Base-by-base conservation (phyloP, 1,140 invertebrate genomes). In the Saccostrea cuccullata region DNA sequence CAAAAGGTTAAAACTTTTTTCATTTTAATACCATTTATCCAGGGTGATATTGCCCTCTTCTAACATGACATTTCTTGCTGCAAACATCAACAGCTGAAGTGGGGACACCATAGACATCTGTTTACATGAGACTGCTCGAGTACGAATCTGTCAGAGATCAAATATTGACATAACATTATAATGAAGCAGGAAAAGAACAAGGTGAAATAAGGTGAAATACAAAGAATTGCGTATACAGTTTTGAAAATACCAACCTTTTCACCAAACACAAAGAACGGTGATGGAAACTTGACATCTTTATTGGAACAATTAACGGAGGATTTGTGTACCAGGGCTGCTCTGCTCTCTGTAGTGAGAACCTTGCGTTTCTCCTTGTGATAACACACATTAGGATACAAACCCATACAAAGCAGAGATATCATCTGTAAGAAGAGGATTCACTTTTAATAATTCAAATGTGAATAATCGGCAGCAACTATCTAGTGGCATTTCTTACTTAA, bases 91-190 rank as follows among this genome's bases (percentile, higher is more conserved):
- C 8, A 99, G 95, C 95, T 99, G 98, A 88, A 99, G 94, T 0
- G 99, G 98, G 2, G 98, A 97, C 1, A 99, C 97, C 98, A 99
- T 99, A 0, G 98, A 98, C 96, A 99, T 97, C 95, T 99, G 98
- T 94, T 99, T 99, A 94, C 98, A 99, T 20, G 97, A 97, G n/a
- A 99, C 98, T 9, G 98, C 98, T 90, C 98, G 96, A 0, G 98
- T 99, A 85, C 98, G 96, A 82, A 99, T 98, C 96, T 97, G 89
- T 30, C 23, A 82, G 13, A 36, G 26, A 30, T 3, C 6, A 82
- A 82, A 30, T 12, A 82, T 13, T 12, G 5, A 47, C 9, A 82
- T 23, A 0, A 77, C 70, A 23, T 30, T 26, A 12, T 82, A 82
- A 36, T 82, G 26, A 82, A 30, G 1, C 26, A 82, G 23, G 6